These are phyloP conservation scores for Rhadina sibilatrix DNA, from an alignment of 2,113 vertebrate species.

Conservation along the genomic window DNA sequence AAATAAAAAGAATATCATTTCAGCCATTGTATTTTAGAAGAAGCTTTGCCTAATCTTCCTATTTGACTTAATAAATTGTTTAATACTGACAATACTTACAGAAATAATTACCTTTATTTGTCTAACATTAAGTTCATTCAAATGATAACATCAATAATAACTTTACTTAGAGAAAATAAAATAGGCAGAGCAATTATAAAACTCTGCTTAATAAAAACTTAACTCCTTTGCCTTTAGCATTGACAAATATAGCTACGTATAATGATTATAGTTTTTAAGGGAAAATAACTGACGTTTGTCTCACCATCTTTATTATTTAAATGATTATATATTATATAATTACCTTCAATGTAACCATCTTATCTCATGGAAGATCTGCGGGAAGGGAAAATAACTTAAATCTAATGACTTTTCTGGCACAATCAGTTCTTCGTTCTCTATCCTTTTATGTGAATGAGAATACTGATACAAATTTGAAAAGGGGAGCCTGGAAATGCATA, in stretches of 20 bases:
- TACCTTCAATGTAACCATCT: not conserved
- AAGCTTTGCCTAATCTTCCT: not conserved
- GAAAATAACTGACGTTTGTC: slow-evolving; percentile 25
- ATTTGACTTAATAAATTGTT: not conserved
- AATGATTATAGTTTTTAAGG: slow-evolving; percentile 21
- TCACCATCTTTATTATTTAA: slow-evolving; percentile 52
- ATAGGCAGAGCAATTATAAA: slow-evolving; percentile 34
- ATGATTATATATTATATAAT: slow-evolving; percentile 36
- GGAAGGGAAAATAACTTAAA: slow-evolving; percentile 23
- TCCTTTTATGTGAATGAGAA: slow-evolving; percentile 26
- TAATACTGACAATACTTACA: not conserved
- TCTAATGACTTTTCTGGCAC: slow-evolving; percentile 39
- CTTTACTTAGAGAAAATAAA: slow-evolving; percentile 33
- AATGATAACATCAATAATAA: slow-evolving; percentile 41
- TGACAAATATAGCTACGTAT: not conserved
- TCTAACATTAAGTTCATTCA: not conserved
- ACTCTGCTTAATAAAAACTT: slow-evolving; percentile 6
- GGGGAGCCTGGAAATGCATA: not conserved
- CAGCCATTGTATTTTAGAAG: not conserved
- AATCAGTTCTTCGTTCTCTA: not conserved
- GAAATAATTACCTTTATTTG: slow-evolving; percentile 48
- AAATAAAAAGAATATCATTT: not conserved
- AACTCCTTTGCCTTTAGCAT: slow-evolving; percentile 36
- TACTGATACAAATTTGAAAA: slow-evolving; percentile 17
- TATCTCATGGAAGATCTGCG: slow-evolving; percentile 34